These are phyloP conservation scores for Berghia stephanieae DNA, from an alignment of 1,140 invertebrate genomes.

Conservation along the genomic window DNA sequence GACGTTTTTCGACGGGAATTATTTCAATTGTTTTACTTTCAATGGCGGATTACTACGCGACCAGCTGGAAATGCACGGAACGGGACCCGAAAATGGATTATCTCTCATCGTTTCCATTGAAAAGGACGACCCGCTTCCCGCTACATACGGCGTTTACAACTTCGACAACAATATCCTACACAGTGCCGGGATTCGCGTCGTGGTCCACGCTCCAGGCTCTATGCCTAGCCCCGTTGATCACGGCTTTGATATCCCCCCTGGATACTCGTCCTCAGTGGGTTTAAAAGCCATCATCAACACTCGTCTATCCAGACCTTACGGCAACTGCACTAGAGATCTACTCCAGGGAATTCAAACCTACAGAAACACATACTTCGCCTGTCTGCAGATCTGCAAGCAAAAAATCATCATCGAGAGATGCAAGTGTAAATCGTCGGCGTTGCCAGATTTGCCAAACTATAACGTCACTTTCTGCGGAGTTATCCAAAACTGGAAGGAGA, in stretches of 20 bases:
- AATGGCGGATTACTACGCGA: conserved; percentile 46
- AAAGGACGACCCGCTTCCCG: conserved; percentile 56
- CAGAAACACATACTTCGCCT: conserved; percentile 57
- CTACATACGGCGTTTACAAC: conserved; percentile 58
- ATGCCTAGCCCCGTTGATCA: conserved; percentile 66
- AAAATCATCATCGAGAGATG: conserved; percentile 51
- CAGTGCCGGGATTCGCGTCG: conserved; percentile 63
- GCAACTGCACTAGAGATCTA: conserved; percentile 54
- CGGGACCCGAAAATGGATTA: conserved; percentile 58
- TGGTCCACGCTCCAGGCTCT: conserved; percentile 65
- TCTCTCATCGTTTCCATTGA: conserved; percentile 59
- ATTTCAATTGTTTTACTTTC: conserved; percentile 62
- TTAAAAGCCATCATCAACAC: conserved; percentile 55
- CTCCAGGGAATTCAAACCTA: conserved; percentile 45
- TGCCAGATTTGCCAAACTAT: conserved; percentile 39
- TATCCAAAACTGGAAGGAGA: conserved; percentile 49
- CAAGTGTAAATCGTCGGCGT: conserved; percentile 51
- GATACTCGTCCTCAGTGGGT: conserved; percentile 60
- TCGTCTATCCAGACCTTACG: conserved; percentile 52
- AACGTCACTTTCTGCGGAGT: conserved; percentile 56
- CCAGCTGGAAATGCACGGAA: conserved; percentile 55
- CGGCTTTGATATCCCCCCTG: conserved; percentile 61
- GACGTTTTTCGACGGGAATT: conserved; percentile 59
- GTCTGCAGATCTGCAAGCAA: conserved; percentile 59
- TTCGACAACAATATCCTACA: conserved; percentile 56